These are phyloP conservation scores for Chironomus tentans DNA, from an alignment of 2,888 invertebrate genomes.

Conservation along the genomic window DNA sequence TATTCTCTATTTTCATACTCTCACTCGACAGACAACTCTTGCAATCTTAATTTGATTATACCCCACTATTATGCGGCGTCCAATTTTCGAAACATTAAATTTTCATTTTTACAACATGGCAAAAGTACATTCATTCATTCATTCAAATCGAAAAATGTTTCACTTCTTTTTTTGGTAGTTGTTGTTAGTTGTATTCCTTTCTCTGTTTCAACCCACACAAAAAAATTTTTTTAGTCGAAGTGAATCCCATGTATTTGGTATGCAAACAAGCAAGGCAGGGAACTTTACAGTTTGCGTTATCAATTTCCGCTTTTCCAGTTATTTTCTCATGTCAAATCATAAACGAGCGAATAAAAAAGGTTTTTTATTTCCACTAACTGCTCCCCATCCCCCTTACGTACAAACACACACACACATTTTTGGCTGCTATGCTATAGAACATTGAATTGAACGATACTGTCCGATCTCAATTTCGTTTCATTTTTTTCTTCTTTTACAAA, in stretches of 20 bases:
- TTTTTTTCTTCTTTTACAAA: neutral
- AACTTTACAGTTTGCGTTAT: constrained; percentile 10
- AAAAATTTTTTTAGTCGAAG: neutral
- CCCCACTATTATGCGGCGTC: constrained; percentile 4
- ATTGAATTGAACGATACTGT: constrained; percentile 6
- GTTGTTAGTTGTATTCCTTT: neutral
- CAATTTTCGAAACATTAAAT: constrained; percentile 15
- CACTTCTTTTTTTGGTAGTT: neutral
- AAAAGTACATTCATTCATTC: neutral
- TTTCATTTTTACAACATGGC: constrained; percentile 5
- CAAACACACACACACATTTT: neutral
- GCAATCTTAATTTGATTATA: constrained; percentile 2
- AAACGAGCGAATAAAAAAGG: neutral
- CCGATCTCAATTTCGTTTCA: neutral
- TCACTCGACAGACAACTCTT: neutral
- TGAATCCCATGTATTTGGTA: neutral
- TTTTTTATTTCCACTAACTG: neutral
- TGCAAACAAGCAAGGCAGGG: neutral
- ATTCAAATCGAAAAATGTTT: neutral
- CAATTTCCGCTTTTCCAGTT: constrained; percentile 12
- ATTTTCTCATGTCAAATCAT: constrained; percentile 6
- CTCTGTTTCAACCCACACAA: neutral
- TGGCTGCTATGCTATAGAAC: neutral
- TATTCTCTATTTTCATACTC: neutral
- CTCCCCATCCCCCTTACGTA: too few relatives aligned